Conservation (phyloP, 2,113 vertebrate species). For the Thermophis baileyi region DNA sequence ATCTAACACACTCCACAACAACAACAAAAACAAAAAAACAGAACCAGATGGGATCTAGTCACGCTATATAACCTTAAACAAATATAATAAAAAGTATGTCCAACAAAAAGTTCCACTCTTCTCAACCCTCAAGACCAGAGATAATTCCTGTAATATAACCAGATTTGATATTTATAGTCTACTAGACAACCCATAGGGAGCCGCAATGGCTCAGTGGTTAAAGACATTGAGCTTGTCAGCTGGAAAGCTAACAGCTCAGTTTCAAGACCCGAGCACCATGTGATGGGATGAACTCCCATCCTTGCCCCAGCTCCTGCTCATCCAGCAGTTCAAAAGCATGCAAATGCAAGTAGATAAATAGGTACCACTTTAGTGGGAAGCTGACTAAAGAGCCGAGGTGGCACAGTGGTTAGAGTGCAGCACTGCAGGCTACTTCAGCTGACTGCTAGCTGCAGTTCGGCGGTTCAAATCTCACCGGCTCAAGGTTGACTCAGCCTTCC, state of each 20-base stretch:
- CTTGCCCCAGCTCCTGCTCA: neutral
- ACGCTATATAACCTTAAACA: neutral
- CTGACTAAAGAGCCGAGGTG: too few species aligned
- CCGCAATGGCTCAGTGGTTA: neutral
- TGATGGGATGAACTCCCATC: neutral
- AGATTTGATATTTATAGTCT: neutral
- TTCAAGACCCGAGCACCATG: neutral
- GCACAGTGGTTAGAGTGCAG: too few species aligned
- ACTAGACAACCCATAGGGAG: neutral
- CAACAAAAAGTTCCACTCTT: neutral
- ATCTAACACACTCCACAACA: neutral
- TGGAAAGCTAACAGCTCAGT: neutral
- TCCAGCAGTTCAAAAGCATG: neutral
- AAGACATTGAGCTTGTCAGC: neutral
- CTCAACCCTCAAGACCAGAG: neutral
- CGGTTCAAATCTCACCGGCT: too few species aligned
- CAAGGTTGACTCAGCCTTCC: too few species aligned
- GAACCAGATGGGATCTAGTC: neutral
- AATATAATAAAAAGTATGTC: neutral
- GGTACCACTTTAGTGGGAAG: too few species aligned
- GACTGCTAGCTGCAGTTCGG: too few species aligned
- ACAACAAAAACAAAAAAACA: neutral
- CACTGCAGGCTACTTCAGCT: too few species aligned
- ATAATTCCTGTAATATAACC: neutral
- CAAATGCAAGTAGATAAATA: neutral